These are phyloP conservation scores for Leptodactylus fallax DNA, from an alignment of 2,797 vertebrate genomes.

Conservation along the genomic window DNA sequence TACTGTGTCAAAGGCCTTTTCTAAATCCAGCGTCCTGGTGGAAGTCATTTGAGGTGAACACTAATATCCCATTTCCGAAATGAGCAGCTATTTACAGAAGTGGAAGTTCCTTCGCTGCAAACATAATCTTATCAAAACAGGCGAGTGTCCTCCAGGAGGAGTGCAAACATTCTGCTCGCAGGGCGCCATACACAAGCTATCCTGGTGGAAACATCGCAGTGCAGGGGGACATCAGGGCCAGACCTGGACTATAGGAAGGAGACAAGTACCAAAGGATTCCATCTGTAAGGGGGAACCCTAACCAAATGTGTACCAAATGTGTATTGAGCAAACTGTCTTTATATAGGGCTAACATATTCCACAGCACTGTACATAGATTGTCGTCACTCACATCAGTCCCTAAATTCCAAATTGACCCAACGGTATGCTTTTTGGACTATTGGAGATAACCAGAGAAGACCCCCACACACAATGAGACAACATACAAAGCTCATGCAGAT, in stretches of 20 bases:
- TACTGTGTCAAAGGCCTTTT: conserved; percentile 18
- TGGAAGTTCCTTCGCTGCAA: conserved; percentile 25
- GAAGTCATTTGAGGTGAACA: conserved; percentile 33
- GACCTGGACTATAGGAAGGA: not conserved
- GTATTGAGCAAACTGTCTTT: too few relatives aligned
- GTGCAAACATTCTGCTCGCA: not conserved
- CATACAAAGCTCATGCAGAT: too few relatives aligned
- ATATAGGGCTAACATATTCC: too few relatives aligned
- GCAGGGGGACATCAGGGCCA: not conserved
- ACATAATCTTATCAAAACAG: conserved; percentile 40
- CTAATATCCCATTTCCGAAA: conserved; percentile 37
- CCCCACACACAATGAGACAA: too few relatives aligned
- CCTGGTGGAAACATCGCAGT: not conserved
- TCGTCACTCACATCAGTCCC: too few relatives aligned
- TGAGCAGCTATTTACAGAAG: conserved; percentile 39
- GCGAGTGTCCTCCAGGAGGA: not conserved
- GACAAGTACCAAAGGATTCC: not conserved
- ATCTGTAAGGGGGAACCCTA: not conserved
- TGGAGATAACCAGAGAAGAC: too few relatives aligned
- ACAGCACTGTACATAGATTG: too few relatives aligned
- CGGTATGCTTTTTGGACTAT: too few relatives aligned
- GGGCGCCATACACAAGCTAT: not conserved
- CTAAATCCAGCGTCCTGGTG: conserved; percentile 11
- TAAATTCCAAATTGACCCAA: too few relatives aligned
- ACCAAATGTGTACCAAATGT: too few relatives aligned